phyloP scores from a whole-genome alignment of 2,113 vertebrate genomes.

The Pithys albifrons region DNA sequence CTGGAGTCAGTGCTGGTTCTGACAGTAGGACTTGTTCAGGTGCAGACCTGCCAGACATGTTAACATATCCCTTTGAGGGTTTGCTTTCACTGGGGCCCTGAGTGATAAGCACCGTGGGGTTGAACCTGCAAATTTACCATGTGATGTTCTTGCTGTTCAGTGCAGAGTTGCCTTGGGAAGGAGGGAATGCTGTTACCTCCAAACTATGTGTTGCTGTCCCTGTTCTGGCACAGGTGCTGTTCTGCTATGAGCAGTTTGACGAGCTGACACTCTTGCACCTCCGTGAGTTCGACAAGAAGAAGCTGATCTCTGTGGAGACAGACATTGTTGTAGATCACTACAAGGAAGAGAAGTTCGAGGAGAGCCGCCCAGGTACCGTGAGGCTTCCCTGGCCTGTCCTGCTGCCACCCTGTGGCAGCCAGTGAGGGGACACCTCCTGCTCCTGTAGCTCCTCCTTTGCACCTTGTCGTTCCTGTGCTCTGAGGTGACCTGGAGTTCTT shows the following conservation, averaged over 20 bases:
- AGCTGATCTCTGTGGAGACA: slow-evolving; percentile 94
- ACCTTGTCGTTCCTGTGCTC: neutral
- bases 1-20: neutral
- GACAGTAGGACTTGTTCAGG: neutral
- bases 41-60: neutral
- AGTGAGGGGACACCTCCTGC: neutral
- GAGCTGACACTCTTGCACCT: slow-evolving; percentile 95
- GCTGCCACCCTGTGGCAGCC: neutral
- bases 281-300: slow-evolving; percentile 93
- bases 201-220: neutral
- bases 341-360: slow-evolving; percentile 94
- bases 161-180: neutral
- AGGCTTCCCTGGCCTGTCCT: neutral
- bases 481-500: neutral
- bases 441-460: neutral
- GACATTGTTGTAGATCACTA: slow-evolving; percentile 98
- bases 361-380: slow-evolving; percentile 76
- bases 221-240: slow-evolving; percentile 84
- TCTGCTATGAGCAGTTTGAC: slow-evolving; percentile 98
- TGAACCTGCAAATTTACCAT: neutral
- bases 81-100: neutral
- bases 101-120: neutral
- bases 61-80: neutral
- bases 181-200: neutral
- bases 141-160: neutral